Evolutionary conservation across 2,113 vertebrate genomes (phyloP).

Genomic region (Podiceps cristatus): DNA sequence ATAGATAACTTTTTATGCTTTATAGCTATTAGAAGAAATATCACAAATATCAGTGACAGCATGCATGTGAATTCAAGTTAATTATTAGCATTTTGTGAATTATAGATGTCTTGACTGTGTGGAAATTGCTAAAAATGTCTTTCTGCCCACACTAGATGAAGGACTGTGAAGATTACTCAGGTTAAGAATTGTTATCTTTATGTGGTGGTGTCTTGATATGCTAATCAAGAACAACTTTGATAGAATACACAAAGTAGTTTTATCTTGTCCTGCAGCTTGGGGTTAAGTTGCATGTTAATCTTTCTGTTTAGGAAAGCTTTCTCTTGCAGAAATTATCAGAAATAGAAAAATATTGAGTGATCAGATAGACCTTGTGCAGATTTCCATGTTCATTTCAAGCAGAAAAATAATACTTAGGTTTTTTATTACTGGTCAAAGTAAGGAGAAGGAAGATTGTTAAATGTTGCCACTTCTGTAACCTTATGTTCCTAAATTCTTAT

Average conservation of each 20-base stretch:
- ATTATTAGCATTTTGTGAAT: background rate
- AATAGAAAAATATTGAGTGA: background rate
- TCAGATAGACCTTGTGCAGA: background rate
- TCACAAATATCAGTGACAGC: background rate
- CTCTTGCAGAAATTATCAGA: background rate
- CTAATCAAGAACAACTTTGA: background rate
- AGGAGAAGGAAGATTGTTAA: background rate
- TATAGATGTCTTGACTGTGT: background rate
- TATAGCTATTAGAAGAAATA: background rate
- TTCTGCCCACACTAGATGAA: background rate
- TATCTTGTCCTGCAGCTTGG: background rate
- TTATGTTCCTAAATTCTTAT: background rate
- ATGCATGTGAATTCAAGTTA: background rate
- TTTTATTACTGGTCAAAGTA: background rate
- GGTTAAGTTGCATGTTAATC: background rate
- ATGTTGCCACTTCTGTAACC: background rate
- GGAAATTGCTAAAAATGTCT: background rate
- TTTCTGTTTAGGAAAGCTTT: background rate
- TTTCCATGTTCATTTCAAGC: background rate
- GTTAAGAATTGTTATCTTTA: background rate
- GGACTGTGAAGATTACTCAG: background rate
- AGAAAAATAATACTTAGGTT: accelerated
- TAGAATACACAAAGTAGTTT: background rate
- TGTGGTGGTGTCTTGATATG: background rate
- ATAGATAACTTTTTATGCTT: background rate